Evolutionary conservation across 2,113 vertebrate species (phyloP), one percentile per base, ranked within the genome.

Genomic region (Mus pahari): DNA sequence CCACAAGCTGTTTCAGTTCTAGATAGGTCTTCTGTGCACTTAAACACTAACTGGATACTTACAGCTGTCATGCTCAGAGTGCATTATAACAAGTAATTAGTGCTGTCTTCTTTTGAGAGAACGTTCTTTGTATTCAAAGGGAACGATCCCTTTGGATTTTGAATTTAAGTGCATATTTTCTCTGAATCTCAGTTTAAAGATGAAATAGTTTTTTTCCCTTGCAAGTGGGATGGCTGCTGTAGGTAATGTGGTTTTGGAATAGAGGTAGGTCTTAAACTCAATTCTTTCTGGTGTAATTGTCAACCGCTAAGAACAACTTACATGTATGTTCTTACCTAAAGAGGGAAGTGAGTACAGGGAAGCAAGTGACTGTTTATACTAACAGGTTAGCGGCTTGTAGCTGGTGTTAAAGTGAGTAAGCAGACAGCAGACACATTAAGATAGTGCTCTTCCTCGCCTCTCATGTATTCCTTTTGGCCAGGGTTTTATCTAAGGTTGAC

Each of bases 1-100:
- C 96, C 97, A 95, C 96, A 97, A 66, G 31, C 75, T 70, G 39
- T 97, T 96, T 97, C 91, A 93, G 83, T 96, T 97, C 94, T 90
- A 7, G 50, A 20, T 87, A 60, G 91, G 84, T 90, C 96, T 96
- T 95, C 96, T 90, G 86, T 75, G 19, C 79, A 60, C 88, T 96
- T 90, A 87, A 71, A 86, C 31, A 31, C 50, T 75, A 33, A 71
- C 19, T 90, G 24, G 89, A 6, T 68, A 22, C 48, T 87, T 96
- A 53, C n/a, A 28, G 62, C 60, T 82, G 0, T 71, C 39, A 48
- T 89, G 50, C 42, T 92, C n/a, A 31, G 71, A 74, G 39, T 73
- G 48, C 53, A 90, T 3, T 36, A 74, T 31, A 55, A 50, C 16
- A 19, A 14, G 22, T 89, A 92, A 58, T 92, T 92, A 96, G 78